Evolutionary conservation across 2,888 invertebrate genomes (phyloP), one percentile per base, ranked within the genome.

Genomic region (Eurytoma adleriae): DNA sequence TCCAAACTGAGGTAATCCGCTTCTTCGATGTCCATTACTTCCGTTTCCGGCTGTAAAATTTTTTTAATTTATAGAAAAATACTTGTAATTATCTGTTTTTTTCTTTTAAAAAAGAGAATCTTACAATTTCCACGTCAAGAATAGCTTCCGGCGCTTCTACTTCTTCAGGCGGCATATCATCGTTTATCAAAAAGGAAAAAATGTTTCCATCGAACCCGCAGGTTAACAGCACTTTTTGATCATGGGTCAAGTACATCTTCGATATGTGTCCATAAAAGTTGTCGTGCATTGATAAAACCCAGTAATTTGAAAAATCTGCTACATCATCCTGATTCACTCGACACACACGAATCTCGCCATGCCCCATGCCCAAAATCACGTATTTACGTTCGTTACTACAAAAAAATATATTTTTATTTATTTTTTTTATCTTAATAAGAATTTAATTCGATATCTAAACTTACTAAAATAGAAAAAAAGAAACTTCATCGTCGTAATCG

Each of bases 181-280:
- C 86, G 30, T 89, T 87, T 16, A 90, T 85, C 13, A 67, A 85
- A 85, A 93, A 96, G 0, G 94, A 93, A 87, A 97, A 96, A 71
- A 96, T 92, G 87, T 96, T 96, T 4, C 96, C 96, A 89, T 96
- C 96, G 20, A 92, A 87, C 0, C 96, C 96, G 85, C 94, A 93
- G 0, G 94, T 92, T 78, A 94, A 93, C 10, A 96, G 83, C 79
- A 86, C 86, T 91, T 90, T 92, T 84, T 92, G 91, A 88, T 96
- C 94, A 74, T 91, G 91, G 85, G 94, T 95, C 82, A 94, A 92
- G 78, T 93, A 92, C 75, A 96, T 91, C 78, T 92, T 92, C 0
- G 94, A 93, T 50, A 96, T 92, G 16, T 91, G 91, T 10, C 96
- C 96, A 48, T 94, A 94, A 78, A 93, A 92, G 64, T 93, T 93